Evolutionary conservation across 2,888 invertebrate genomes (phyloP).

Genomic region (Pinctada fucata): DNA sequence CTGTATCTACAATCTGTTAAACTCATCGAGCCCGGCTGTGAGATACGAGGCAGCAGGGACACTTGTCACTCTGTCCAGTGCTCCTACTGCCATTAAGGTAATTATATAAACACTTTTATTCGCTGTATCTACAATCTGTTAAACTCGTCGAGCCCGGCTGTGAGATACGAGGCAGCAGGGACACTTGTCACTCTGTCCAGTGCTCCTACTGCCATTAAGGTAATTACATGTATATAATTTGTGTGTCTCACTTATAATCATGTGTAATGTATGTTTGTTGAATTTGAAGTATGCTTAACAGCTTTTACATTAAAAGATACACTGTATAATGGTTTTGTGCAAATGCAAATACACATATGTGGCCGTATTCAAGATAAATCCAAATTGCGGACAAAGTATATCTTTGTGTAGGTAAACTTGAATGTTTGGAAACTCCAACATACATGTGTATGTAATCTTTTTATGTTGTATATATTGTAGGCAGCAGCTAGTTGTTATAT

Average conservation of each 20-base stretch:
- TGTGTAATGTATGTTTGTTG: not conserved
- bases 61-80: constrained; percentile 96
- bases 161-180: constrained; percentile 98
- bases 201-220: constrained; percentile 97
- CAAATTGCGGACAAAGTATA: too few species aligned
- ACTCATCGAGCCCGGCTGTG: constrained; percentile 96
- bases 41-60: constrained; percentile 99
- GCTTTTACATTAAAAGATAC: not conserved
- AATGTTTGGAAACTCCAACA: too few species aligned
- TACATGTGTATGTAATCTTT: too few species aligned
- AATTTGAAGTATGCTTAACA: not conserved
- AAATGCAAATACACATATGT: too few species aligned
- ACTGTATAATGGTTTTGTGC: too few species aligned
- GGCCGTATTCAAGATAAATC: too few species aligned
- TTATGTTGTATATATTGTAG: constrained; percentile 73
- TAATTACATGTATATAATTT: too few species aligned
- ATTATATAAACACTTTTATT: constrained; percentile 83
- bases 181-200: constrained; percentile 97
- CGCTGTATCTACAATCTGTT: constrained; percentile 98
- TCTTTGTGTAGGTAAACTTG: too few species aligned
- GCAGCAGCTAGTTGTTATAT: constrained; percentile 99
- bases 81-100: constrained; percentile 96
- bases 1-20: constrained; percentile 97
- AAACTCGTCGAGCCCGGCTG: constrained; percentile 95
- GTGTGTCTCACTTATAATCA: not conserved